Conservation (phyloP, 2,797 vertebrate genomes). For the Rhadinocentrus ornatus region DNA sequence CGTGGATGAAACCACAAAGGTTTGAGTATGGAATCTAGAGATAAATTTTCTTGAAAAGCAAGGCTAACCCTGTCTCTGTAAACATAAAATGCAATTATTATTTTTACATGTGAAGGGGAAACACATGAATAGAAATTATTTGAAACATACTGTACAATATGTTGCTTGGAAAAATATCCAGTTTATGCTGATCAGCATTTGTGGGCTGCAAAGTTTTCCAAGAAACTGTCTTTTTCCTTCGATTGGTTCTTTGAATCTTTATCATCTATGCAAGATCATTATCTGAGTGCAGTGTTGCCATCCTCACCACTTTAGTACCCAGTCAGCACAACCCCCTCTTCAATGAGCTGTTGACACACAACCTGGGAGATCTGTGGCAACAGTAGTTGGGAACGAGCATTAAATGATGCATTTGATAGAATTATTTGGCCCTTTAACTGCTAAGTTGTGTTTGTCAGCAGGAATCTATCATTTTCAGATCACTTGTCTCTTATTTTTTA, state of each 20-base stretch:
- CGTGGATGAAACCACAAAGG: not conserved
- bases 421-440: constrained; percentile 59
- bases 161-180: too few relatives aligned
- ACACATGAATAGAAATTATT: too few relatives aligned
- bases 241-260: constrained; percentile 7
- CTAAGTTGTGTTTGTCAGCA: constrained; percentile 29
- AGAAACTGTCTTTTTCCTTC: constrained; percentile 2
- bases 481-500: constrained; percentile 35
- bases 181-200: too few relatives aligned
- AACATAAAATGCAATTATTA: not conserved
- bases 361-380: constrained; percentile 30
- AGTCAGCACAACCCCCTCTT: constrained; percentile 34
- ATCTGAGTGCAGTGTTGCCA: constrained; percentile 28
- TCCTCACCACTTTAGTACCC: constrained; percentile 42
- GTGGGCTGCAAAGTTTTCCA: not conserved
- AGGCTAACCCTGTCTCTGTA: not conserved
- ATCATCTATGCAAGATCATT: constrained; percentile 23
- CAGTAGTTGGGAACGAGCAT: constrained; percentile 35
- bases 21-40: too few relatives aligned
- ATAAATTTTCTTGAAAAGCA: too few relatives aligned
- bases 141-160: too few relatives aligned
- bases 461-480: constrained; percentile 42
- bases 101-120: too few relatives aligned
- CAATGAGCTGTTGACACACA: constrained; percentile 60
- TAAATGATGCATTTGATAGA: constrained; percentile 67